Evolutionary conservation across 2,888 invertebrate genomes (phyloP), one percentile per base, ranked within the genome.

Genomic region (Orthosia incerta): DNA sequence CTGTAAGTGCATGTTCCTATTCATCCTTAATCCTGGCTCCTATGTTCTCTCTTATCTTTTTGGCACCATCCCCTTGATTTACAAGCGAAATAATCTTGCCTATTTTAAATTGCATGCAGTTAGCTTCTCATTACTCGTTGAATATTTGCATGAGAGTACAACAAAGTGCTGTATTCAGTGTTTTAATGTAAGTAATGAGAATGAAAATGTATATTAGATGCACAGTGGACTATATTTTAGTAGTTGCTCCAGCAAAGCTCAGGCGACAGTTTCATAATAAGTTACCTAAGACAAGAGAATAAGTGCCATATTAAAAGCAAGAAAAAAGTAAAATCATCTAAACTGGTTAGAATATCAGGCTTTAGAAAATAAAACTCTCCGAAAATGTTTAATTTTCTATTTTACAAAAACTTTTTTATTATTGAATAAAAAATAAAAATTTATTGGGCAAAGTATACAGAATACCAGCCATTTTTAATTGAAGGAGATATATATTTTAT

Each of bases 51-150:
- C 84, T 90, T 95, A 95, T 95, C 95, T 94, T 94, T 95, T 94
- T 94, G 95, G 94, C 92, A 93, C 84, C 82, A 87, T 88, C 84
- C 82, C 86, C 86, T 87, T 92, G 92, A 93, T 94, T 91, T 91
- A 89, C 88, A 74, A 72, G 72, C 76, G 31, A 64, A 74, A 72
- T 83, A 83, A 86, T 87, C 88, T 86, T 83, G 88, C 86, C 89
- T 91, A 88, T 92, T 95, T 94, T 92, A 94, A 94, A 95, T 94
- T 93, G 93, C 92, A 94, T 92, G 90, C 91, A 91, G 91, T 92
- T 91, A 91, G 90, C 91, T 89, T 89, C 92, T 93, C 94, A 94
- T 94, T 94, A 93, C 92, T 90, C 89, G 88, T 83, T 89, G 88
- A 90, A 89, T 93, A 92, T 94, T 94, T 94, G 92, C 93, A 94